Percentiles rank a stretch among this genome's conserved stretches.
These are phyloP conservation scores for Chloropsis cyanopogon DNA, from an alignment of 2,113 vertebrate species.

Conservation along the genomic window DNA sequence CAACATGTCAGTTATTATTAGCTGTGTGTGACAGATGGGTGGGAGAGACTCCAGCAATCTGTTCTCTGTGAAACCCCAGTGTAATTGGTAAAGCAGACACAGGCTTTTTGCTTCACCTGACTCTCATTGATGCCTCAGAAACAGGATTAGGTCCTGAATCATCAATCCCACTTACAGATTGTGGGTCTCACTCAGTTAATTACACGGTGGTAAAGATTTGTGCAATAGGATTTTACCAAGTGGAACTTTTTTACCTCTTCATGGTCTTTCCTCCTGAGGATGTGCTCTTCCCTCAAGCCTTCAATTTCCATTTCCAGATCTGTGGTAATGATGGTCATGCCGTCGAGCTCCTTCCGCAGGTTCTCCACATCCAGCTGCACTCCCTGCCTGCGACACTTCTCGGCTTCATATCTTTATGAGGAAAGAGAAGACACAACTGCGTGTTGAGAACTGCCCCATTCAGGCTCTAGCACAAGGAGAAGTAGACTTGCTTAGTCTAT, in stretches of 20 bases:
- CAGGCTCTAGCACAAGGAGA: not conserved
- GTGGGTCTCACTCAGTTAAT: constrained; percentile 32
- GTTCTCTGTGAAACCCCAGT: not conserved
- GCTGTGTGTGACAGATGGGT: not conserved
- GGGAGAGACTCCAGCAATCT: not conserved
- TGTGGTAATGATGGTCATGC: constrained; percentile 76
- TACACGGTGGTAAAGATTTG: not conserved
- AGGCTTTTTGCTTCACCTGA: not conserved
- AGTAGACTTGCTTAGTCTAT: not conserved
- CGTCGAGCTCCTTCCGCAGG: constrained; percentile 75
- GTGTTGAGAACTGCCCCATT: not conserved
- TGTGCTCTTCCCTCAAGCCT: constrained; percentile 77
- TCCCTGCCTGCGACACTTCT: constrained; percentile 71
- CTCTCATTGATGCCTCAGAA: not conserved
- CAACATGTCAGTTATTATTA: not conserved
- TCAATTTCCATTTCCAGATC: constrained; percentile 82
- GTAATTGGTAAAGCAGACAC: not conserved
- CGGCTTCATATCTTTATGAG: constrained; percentile 73
- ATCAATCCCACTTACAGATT: constrained; percentile 26
- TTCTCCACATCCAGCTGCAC: constrained; percentile 76
- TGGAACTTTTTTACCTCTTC: constrained; percentile 70
- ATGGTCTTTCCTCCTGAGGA: constrained; percentile 78
- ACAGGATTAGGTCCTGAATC: constrained; percentile 8
- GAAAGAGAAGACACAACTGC: not conserved
- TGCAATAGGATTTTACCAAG: constrained; percentile 16